A percentile compares a stretch with the other conserved stretches of the same genome.
Conservation (phyloP, 2,888 invertebrate species). For the Fragum sueziense region DNA sequence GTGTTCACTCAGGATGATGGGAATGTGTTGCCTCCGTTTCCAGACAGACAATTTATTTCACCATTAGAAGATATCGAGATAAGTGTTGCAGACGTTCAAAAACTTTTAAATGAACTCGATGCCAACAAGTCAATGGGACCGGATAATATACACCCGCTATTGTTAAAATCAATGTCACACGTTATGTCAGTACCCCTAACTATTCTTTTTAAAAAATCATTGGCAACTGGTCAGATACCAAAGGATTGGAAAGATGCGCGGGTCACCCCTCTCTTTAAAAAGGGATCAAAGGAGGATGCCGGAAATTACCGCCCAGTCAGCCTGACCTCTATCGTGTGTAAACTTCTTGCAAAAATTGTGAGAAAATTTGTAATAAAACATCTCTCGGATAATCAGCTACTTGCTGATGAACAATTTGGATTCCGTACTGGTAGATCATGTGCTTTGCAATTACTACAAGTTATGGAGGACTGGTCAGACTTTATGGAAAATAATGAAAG, state of each 20-base stretch:
- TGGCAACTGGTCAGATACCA: neutral
- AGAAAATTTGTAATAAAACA: neutral
- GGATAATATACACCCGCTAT: slow-evolving; percentile 4
- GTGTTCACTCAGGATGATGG: too few species aligned
- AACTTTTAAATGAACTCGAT: too few species aligned
- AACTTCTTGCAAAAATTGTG: slow-evolving; percentile 14
- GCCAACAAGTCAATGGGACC: slow-evolving; percentile 14
- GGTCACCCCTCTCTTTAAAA: slow-evolving; percentile 21
- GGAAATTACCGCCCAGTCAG: slow-evolving; percentile 28
- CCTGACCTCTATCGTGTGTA: slow-evolving; percentile 21
- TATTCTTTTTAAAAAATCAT: neutral
- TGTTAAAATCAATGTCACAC: neutral
- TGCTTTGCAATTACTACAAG: slow-evolving; percentile 20
- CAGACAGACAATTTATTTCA: too few species aligned
- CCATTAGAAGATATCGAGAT: too few species aligned
- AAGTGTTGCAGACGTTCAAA: too few species aligned
- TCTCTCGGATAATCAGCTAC: slow-evolving; percentile 12
- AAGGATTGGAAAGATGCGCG: slow-evolving; percentile 9
- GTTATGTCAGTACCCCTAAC: neutral
- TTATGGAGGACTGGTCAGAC: slow-evolving; percentile 31
- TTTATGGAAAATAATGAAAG: slow-evolving; percentile 11
- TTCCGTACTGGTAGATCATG: slow-evolving; percentile 29
- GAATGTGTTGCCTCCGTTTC: too few species aligned
- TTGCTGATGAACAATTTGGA: slow-evolving; percentile 31
- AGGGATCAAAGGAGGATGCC: slow-evolving; percentile 14